These are phyloP conservation scores for Minunthozetes semirufus DNA, from an alignment of 2,888 invertebrate genomes.

Conservation along the genomic window DNA sequence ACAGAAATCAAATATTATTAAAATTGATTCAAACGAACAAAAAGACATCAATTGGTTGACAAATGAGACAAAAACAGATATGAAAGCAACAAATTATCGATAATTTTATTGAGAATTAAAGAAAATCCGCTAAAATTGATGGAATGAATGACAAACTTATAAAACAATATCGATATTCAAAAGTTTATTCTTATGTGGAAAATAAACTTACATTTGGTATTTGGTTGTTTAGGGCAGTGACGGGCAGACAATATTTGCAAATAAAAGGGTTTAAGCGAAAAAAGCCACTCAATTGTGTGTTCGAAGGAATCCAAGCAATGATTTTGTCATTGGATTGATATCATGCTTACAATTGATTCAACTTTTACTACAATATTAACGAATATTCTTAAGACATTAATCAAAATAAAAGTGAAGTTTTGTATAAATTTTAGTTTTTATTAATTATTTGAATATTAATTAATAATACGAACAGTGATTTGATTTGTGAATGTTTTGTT, in stretches of 20 bases:
- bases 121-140: no score
- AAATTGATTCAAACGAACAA: no score
- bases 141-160: conserved; percentile 1
- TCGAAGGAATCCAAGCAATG: not conserved
- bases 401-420: not conserved
- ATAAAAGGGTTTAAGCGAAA: not conserved
- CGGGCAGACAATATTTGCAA: conserved; percentile 9
- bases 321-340: not conserved
- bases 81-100: no score
- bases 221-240: conserved; percentile 2
- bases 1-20: no score
- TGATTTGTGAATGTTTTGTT: not conserved
- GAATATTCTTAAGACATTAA: not conserved
- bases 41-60: no score
- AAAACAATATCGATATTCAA: conserved; percentile 20
- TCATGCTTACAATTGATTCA: conserved; percentile 16
- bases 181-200: conserved; percentile 8
- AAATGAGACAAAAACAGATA: no score
- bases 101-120: no score
- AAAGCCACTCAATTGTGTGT: not conserved
- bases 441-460: not conserved
- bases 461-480: not conserved
- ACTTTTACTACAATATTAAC: not conserved
- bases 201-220: conserved; percentile 6
- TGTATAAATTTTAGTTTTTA: conserved; percentile 1